These are phyloP conservation scores for Ferrisia virgata DNA, from an alignment of 2,888 invertebrate species.

Conservation along the genomic window DNA sequence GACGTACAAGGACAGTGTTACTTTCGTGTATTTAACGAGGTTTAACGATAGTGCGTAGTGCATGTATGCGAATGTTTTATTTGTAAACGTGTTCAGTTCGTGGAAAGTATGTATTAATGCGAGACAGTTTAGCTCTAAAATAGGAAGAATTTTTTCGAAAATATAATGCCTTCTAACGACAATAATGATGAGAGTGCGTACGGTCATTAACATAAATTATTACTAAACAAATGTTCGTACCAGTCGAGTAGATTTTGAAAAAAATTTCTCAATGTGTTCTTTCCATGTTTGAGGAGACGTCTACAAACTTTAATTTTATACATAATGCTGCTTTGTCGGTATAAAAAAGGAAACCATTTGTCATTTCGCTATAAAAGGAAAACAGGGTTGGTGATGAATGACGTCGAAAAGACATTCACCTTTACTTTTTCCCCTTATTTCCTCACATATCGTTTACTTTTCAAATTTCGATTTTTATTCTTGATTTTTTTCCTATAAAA, in stretches of 20 bases:
- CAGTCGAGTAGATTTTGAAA: not conserved
- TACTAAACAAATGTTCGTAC: not conserved
- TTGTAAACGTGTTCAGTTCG: not conserved
- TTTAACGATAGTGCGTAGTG: not conserved
- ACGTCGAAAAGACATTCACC: not conserved
- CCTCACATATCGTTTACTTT: too few species aligned
- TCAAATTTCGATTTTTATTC: not conserved
- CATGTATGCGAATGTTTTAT: not conserved
- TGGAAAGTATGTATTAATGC: not conserved
- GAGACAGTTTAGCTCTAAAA: not conserved
- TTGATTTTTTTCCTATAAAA: too few species aligned
- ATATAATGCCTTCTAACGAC: not conserved
- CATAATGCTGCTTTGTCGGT: not conserved
- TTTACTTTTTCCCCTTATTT: not conserved
- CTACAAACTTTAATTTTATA: not conserved
- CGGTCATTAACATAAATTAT: conserved; percentile 3
- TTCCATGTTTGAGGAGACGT: not conserved
- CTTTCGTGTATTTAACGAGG: not conserved
- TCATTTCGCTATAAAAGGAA: not conserved
- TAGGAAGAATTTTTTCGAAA: not conserved
- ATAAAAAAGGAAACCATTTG: not conserved
- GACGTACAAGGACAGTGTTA: too few species aligned
- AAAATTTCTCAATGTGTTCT: not conserved
- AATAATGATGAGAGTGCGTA: not conserved
- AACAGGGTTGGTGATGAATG: not conserved